Evolutionary conservation across 2,113 vertebrate species (phyloP).

Genomic region (Philantomba maxwellii): DNA sequence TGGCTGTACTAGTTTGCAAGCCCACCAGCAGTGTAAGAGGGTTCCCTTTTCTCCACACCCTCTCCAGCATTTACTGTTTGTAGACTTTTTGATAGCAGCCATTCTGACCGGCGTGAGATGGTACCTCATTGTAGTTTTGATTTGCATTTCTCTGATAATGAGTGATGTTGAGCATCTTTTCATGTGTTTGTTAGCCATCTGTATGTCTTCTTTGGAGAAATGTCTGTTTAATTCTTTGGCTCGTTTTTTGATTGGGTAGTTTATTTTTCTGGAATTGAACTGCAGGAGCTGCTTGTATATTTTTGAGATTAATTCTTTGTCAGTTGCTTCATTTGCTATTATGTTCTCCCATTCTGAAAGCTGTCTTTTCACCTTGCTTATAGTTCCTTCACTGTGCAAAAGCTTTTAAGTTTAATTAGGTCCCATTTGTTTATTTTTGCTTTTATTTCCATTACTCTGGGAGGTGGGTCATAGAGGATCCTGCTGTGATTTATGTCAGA

Average conservation of each 20-base stretch:
- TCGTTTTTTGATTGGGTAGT: fast-evolving
- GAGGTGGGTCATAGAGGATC: not conserved
- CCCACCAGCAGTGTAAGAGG: not conserved
- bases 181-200: not conserved
- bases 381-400: not conserved
- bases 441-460: not conserved
- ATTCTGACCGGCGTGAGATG: fast-evolving
- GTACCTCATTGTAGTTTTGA: not conserved
- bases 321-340: not conserved
- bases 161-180: not conserved
- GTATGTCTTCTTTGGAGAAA: not conserved
- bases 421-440: not conserved
- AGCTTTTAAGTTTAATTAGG: not conserved
- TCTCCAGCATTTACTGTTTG: not conserved
- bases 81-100: not conserved
- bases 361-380: not conserved
- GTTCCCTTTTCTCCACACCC: not conserved
- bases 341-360: not conserved
- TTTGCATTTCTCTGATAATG: not conserved
- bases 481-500: not conserved
- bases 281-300: not conserved
- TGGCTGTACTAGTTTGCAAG: not conserved
- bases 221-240: not conserved
- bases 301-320: not conserved
- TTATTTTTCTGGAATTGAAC: not conserved